Conservation (phyloP, 2,888 invertebrate genomes). For the Ophion slaviceki region DNA sequence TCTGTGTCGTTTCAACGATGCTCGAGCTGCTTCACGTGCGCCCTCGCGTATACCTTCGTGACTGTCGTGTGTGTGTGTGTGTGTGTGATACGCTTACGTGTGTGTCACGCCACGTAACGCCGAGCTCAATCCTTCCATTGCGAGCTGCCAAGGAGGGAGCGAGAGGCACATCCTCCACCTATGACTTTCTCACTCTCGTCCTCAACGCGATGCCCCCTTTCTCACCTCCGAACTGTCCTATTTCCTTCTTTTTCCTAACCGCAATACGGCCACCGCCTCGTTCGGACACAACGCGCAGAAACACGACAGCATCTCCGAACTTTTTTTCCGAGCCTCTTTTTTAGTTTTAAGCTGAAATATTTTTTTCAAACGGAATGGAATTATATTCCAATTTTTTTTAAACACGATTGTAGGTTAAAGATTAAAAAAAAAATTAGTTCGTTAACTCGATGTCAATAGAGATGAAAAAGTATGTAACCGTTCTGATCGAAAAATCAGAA, state of each 20-base stretch:
- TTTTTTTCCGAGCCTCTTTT: neutral
- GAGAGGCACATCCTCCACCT: neutral
- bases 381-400: too few relatives aligned
- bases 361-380: too few relatives aligned
- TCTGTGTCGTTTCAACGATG: slow-evolving; percentile 8
- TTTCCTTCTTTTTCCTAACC: neutral
- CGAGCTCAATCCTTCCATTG: slow-evolving; percentile 16
- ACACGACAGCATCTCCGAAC: neutral
- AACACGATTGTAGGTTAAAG: too few relatives aligned
- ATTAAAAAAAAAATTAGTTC: too few relatives aligned
- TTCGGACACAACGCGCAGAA: neutral
- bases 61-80: too few relatives aligned
- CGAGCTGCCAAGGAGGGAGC: neutral
- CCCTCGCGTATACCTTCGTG: slow-evolving; percentile 17
- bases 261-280: slow-evolving; percentile 13
- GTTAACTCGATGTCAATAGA: too few relatives aligned
- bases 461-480: too few relatives aligned
- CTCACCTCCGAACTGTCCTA: neutral
- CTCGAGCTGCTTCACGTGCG: slow-evolving; percentile 36
- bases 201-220: slow-evolving; percentile 10
- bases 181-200: slow-evolving; percentile 15
- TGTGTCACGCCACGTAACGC: slow-evolving; percentile 2
- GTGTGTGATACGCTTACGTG: too few relatives aligned
- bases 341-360: too few relatives aligned
- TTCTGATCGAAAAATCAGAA: too few relatives aligned